These are phyloP conservation scores for Osmerus eperlanus DNA, from an alignment of 2,113 vertebrate species.

Conservation along the genomic window DNA sequence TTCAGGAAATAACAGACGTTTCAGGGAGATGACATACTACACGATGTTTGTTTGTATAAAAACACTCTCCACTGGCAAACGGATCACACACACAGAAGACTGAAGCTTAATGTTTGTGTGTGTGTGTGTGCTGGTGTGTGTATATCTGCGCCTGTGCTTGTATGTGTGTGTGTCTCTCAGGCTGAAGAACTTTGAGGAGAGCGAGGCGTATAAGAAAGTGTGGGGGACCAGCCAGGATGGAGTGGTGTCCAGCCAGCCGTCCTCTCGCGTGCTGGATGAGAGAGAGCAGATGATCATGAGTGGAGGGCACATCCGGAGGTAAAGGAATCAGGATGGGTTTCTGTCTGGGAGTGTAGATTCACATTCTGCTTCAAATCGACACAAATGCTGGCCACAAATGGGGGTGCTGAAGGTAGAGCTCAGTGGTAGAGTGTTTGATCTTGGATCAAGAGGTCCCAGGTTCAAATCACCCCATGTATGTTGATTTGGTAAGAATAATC, in stretches of 20 bases:
- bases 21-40: no score
- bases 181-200: conserved; percentile 61
- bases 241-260: conserved; percentile 66
- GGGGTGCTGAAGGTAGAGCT: no score
- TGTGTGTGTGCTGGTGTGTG: conserved; percentile 1
- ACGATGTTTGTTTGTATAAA: no score
- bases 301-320: conserved; percentile 67
- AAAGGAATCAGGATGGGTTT: neutral
- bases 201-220: conserved; percentile 61
- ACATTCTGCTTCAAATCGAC: no score
- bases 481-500: neutral
- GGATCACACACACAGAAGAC: neutral
- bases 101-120: neutral
- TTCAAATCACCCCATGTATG: no score
- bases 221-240: conserved; percentile 64
- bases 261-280: conserved; percentile 64
- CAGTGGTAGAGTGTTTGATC: no score
- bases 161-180: conserved; percentile 30
- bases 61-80: no score
- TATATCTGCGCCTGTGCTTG: neutral
- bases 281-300: conserved; percentile 72
- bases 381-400: no score
- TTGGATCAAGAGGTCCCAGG: no score
- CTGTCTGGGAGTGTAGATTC: no score
- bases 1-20: no score